These are phyloP conservation scores for Uloborus diversus DNA, from an alignment of 1,140 invertebrate species.

Conservation along the genomic window DNA sequence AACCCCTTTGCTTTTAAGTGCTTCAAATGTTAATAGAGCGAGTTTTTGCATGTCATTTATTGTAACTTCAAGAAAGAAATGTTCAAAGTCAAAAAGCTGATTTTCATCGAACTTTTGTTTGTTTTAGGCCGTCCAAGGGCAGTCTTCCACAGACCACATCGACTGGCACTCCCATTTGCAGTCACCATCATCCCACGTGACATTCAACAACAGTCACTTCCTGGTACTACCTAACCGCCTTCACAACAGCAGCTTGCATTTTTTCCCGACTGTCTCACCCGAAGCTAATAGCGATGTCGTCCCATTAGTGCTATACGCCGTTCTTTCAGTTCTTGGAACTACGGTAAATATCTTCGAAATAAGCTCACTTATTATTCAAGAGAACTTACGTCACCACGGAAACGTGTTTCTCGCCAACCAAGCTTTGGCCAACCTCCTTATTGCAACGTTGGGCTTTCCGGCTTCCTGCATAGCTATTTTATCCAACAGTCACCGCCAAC, in stretches of 20 bases:
- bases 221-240: not conserved
- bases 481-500: slow-evolving; percentile 71
- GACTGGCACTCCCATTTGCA: slow-evolving; percentile 35
- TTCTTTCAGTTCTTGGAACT: slow-evolving; percentile 55
- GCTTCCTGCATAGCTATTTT: slow-evolving; percentile 72
- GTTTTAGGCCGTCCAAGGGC: slow-evolving; percentile 40
- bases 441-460: slow-evolving; percentile 77
- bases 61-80: no score
- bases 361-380: slow-evolving; percentile 56
- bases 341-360: slow-evolving; percentile 58
- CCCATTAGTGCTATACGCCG: slow-evolving; percentile 45
- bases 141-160: slow-evolving; percentile 40
- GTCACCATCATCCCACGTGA: not conserved
- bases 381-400: slow-evolving; percentile 67
- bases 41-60: no score
- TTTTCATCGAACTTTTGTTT: no score
- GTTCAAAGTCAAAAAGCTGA: no score
- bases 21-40: no score
- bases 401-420: slow-evolving; percentile 81
- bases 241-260: not conserved
- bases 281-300: slow-evolving; percentile 28
- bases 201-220: slow-evolving; percentile 1
- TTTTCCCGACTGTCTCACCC: not conserved
- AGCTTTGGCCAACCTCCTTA: slow-evolving; percentile 77
- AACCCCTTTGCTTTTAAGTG: no score